A percentile compares a stretch with the other conserved stretches of the same genome.
These are phyloP conservation scores for Lycia hirtaria DNA, from an alignment of 2,888 invertebrate genomes.

Conservation along the genomic window DNA sequence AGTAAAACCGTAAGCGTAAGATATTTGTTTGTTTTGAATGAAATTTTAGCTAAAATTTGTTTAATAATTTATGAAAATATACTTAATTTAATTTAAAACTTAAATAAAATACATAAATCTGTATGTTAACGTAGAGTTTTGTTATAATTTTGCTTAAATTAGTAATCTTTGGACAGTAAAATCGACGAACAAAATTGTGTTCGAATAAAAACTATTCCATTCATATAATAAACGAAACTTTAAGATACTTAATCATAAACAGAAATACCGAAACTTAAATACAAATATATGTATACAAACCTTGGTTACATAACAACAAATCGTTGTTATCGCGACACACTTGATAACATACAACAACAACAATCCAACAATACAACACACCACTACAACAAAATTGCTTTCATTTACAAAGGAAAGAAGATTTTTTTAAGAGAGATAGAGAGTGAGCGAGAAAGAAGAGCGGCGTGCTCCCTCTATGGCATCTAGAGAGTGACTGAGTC, in stretches of 20 bases:
- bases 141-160: too few relatives aligned
- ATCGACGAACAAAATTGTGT: constrained; percentile 1
- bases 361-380: constrained; percentile 12
- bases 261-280: constrained; percentile 16
- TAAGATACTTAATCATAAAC: neutral
- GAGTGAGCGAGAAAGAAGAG: constrained; percentile 45
- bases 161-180: constrained; percentile 36
- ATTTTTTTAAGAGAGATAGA: constrained; percentile 47
- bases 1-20: too few relatives aligned
- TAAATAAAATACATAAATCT: too few relatives aligned
- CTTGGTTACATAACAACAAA: constrained; percentile 41
- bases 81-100: too few relatives aligned
- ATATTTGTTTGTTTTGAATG: too few relatives aligned
- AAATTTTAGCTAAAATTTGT: too few relatives aligned
- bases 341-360: constrained; percentile 18
- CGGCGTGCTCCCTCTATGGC: constrained; percentile 37
- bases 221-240: neutral
- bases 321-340: constrained; percentile 7
- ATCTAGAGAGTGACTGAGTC: constrained; percentile 21
- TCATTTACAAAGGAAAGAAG: constrained; percentile 46
- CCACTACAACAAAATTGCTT: constrained; percentile 38
- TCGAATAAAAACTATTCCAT: neutral
- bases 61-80: too few relatives aligned
- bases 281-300: constrained; percentile 40
- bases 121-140: too few relatives aligned